These are phyloP conservation scores for Nebria brevicollis DNA, from an alignment of 2,888 invertebrate genomes.

Conservation along the genomic window DNA sequence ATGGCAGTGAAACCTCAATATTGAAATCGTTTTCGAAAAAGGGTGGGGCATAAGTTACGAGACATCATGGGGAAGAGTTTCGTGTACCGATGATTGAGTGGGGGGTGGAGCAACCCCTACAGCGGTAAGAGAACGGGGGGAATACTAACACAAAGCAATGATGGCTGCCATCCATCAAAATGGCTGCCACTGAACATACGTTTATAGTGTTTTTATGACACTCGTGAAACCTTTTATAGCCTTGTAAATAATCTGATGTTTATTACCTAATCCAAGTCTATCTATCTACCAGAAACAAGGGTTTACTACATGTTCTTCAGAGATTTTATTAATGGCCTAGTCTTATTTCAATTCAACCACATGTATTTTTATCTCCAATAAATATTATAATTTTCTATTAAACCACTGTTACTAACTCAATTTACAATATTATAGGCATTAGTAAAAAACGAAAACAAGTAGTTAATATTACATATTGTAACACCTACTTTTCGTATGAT, in stretches of 20 bases:
- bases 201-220: constrained; percentile 30
- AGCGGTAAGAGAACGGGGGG: constrained; percentile 55
- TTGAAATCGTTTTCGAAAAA: constrained; percentile 50
- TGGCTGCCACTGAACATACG: constrained; percentile 61
- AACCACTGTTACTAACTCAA: no score
- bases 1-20: constrained; percentile 59
- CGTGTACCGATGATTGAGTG: constrained; percentile 68
- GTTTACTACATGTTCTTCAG: background rate
- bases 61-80: constrained; percentile 60
- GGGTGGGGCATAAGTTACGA: constrained; percentile 53
- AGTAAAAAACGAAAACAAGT: no score
- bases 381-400: no score
- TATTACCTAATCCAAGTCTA: background rate
- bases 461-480: no score
- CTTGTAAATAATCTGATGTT: background rate
- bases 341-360: background rate
- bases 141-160: constrained; percentile 65
- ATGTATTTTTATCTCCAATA: no score
- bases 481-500: no score
- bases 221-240: constrained; percentile 13
- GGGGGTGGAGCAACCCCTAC: constrained; percentile 67
- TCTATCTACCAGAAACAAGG: background rate
- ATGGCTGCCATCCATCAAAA: constrained; percentile 71
- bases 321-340: background rate
- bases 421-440: no score